Conservation (phyloP, 2,113 vertebrate genomes). For the Saccopteryx leptura region DNA sequence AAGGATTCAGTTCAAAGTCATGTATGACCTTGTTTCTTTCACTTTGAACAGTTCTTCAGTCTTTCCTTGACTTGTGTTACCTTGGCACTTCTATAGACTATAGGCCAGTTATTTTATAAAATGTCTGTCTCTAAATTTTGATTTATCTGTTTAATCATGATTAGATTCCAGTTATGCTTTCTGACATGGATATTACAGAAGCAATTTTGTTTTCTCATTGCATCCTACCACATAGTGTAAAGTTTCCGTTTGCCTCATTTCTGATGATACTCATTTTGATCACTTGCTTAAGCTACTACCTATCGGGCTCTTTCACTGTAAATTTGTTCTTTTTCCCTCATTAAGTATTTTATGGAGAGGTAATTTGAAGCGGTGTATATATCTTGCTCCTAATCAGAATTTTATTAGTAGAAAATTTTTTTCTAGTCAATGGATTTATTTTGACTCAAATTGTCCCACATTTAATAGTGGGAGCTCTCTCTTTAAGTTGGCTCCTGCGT, state of each 20-base stretch:
- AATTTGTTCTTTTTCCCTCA: constrained; percentile 21
- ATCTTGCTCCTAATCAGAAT: background rate
- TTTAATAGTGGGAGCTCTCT: background rate
- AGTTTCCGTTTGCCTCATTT: background rate
- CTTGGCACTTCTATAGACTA: background rate
- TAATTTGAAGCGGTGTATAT: constrained; percentile 12
- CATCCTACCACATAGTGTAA: background rate
- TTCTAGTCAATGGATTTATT: constrained; percentile 15
- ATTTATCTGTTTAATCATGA: background rate
- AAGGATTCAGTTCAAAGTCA: background rate
- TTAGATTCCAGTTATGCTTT: background rate
- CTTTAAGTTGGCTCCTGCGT: background rate
- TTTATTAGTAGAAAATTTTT: constrained; percentile 15
- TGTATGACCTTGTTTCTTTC: background rate
- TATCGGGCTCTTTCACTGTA: background rate
- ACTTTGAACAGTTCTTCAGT: background rate
- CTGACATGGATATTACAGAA: background rate
- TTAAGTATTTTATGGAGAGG: background rate
- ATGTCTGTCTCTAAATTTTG: background rate
- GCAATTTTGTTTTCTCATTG: background rate
- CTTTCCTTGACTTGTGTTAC: background rate
- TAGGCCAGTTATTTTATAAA: background rate
- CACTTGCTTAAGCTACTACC: background rate
- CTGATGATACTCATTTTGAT: constrained; percentile 10
- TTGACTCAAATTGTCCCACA: background rate